These are phyloP conservation scores for Magallana gigas DNA, from an alignment of 1,140 invertebrate species.

Conservation along the genomic window DNA sequence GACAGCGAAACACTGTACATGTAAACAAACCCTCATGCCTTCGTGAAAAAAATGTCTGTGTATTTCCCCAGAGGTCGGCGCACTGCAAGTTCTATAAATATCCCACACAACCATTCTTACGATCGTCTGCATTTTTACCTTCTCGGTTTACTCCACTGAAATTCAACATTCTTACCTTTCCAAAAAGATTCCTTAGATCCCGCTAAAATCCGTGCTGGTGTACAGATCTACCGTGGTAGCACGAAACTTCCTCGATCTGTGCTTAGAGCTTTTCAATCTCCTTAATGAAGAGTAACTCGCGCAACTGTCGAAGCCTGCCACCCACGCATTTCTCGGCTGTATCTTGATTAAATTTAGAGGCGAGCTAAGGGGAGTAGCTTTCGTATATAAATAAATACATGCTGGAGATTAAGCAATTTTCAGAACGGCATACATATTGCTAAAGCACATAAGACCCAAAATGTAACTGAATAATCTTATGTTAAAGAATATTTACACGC, in stretches of 20 bases:
- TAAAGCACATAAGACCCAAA: too few species aligned
- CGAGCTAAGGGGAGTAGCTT: not conserved
- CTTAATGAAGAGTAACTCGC: constrained; percentile 37
- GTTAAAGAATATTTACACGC: too few species aligned
- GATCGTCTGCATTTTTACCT: not conserved
- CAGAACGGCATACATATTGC: too few species aligned
- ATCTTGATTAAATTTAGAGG: constrained; percentile 38
- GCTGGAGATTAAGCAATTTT: too few species aligned
- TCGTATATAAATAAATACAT: too few species aligned
- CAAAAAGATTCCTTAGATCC: not conserved
- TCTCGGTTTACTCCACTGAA: not conserved
- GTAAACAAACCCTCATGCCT: constrained; percentile 8
- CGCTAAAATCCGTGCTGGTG: not conserved
- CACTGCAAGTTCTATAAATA: constrained; percentile 2
- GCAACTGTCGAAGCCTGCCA: constrained; percentile 4
- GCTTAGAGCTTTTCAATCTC: constrained; percentile 36
- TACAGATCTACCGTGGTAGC: not conserved
- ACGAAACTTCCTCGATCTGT: constrained; percentile 26
- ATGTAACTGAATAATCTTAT: too few species aligned
- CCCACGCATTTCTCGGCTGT: constrained; percentile 31
- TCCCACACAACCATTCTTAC: not conserved
- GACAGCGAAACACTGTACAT: not conserved
- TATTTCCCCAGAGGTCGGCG: constrained; percentile 4
- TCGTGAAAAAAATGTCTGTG: constrained; percentile 25
- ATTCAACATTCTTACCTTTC: not conserved